phyloP scores from a whole-genome alignment of 2,888 invertebrate species.

The Cerastis rubricosa region DNA sequence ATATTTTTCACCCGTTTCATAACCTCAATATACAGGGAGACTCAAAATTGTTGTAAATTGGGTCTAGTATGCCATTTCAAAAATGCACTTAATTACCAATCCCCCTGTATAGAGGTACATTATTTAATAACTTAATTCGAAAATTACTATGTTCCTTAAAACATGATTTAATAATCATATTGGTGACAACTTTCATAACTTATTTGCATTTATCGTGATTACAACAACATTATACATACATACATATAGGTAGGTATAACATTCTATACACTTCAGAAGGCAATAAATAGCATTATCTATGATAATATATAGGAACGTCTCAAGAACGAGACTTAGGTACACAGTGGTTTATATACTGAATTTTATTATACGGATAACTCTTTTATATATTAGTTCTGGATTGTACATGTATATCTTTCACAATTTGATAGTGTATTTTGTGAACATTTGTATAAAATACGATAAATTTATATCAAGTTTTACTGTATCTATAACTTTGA shows the following conservation, averaged over 20 bases:
- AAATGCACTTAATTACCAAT: background rate
- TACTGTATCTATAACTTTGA: slow-evolving; percentile 57
- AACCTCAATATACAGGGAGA: background rate
- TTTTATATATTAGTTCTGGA: slow-evolving; percentile 36
- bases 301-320: slow-evolving; percentile 69
- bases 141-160: slow-evolving; percentile 1
- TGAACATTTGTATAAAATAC: slow-evolving; percentile 44
- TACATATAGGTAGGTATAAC: slow-evolving; percentile 44
- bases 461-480: slow-evolving; percentile 52
- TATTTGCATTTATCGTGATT: slow-evolving; percentile 40
- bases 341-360: slow-evolving; percentile 68
- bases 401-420: slow-evolving; percentile 56
- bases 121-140: background rate
- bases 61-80: background rate
- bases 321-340: slow-evolving; percentile 70
- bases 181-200: slow-evolving; percentile 49
- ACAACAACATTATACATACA: slow-evolving; percentile 56
- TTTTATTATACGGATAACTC: slow-evolving; percentile 69
- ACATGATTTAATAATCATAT: slow-evolving; percentile 18
- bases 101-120: background rate
- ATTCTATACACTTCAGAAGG: slow-evolving; percentile 66
- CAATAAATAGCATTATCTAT: slow-evolving; percentile 67
- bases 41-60: background rate
- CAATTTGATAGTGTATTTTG: slow-evolving; percentile 59
- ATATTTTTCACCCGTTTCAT: background rate